Evolutionary conservation across 2,113 vertebrate genomes (phyloP).

Genomic region (Muntiacus muntjak): DNA sequence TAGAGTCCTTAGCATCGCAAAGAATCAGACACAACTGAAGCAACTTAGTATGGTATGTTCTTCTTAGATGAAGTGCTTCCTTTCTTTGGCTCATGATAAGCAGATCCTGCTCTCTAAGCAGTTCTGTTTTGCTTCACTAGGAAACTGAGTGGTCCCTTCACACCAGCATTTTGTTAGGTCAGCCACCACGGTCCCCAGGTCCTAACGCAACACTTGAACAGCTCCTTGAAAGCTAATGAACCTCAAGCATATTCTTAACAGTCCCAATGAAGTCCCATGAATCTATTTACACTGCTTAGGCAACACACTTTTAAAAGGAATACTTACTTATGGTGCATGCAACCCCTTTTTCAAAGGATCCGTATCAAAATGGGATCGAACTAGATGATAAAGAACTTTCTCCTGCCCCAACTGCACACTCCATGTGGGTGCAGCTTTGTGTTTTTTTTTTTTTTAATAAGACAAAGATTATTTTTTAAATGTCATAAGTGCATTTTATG

Average conservation of each 20-base stretch:
- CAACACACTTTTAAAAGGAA: neutral
- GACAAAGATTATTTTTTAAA: neutral
- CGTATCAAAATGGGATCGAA: neutral
- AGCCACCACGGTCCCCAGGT: neutral
- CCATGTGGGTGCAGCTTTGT: neutral
- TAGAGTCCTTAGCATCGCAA: neutral
- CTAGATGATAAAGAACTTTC: neutral
- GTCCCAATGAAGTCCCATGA: neutral
- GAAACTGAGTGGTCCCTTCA: neutral
- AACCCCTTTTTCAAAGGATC: neutral
- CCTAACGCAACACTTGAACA: neutral
- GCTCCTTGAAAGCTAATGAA: conserved; percentile 38
- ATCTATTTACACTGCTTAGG: neutral
- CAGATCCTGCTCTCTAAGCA: neutral
- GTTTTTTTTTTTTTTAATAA: neutral
- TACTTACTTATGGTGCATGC: neutral
- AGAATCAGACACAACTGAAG: neutral
- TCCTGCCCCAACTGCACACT: neutral
- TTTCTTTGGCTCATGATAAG: neutral
- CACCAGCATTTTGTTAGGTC: neutral
- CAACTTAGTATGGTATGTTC: neutral
- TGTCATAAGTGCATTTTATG: neutral
- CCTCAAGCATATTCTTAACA: neutral
- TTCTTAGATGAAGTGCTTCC: neutral
- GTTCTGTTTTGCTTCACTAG: neutral